These are phyloP conservation scores for Microcebus tavaratra DNA, from an alignment of 2,113 vertebrate genomes.

Conservation along the genomic window DNA sequence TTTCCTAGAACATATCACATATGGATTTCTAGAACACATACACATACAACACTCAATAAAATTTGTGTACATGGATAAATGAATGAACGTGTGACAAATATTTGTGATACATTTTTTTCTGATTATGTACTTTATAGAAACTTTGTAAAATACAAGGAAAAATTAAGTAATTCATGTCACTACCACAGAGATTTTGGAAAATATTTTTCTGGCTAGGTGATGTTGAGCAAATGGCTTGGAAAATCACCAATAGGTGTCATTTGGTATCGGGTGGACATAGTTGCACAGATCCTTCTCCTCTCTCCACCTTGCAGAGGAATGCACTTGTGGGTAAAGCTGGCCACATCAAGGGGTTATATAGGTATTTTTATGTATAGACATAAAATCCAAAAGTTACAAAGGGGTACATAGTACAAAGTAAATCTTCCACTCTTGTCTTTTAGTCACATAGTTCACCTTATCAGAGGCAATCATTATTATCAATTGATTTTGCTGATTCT, in stretches of 20 bases:
- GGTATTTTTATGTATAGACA: neutral
- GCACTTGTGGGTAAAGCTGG: neutral
- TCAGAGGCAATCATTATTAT: neutral
- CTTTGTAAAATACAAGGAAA: neutral
- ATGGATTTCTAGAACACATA: neutral
- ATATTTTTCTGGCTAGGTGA: neutral
- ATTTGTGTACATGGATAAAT: neutral
- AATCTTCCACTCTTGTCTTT: neutral
- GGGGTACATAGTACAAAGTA: neutral
- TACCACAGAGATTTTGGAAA: neutral
- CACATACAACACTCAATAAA: neutral
- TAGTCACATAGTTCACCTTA: neutral
- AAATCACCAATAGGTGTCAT: neutral
- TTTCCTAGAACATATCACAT: neutral
- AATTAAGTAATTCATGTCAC: neutral
- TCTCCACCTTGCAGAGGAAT: neutral
- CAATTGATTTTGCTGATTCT: neutral
- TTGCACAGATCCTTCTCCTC: neutral
- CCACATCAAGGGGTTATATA: neutral
- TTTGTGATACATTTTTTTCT: neutral
- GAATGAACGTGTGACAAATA: neutral
- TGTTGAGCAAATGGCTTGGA: neutral
- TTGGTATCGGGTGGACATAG: neutral
- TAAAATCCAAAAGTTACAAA: constrained; percentile 17
- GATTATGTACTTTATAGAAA: neutral